Base-by-base conservation (phyloP, 2,888 invertebrate genomes). In the Pogonocherus hispidulus region DNA sequence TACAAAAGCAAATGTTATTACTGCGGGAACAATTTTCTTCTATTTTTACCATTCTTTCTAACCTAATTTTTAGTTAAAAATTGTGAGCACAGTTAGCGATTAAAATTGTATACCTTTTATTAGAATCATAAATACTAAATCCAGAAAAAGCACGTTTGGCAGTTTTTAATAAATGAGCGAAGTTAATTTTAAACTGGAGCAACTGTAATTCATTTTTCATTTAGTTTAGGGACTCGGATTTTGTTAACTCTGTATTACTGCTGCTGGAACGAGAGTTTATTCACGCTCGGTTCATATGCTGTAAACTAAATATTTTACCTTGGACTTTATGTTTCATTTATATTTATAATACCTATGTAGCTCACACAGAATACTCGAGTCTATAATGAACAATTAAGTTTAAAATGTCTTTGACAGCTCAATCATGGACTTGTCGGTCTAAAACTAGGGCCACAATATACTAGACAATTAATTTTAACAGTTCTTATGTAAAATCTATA, bases 131-230 rank as follows among this genome's bases (percentile, higher is more conserved):
- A n/a, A n/a, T n/a, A n/a, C n/a, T n/a, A n/a, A n/a, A n/a, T n/a
- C n/a, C 9, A 5, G 20, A 46, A 47, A 59, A 59, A 9, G 47
- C 41, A 59, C 47, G 32, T 59, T 18, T 47, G 47, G 47, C 47
- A 32, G 46, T 32, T 27, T 32, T 14, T 52, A 52, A 52, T 59
- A 59, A 59, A 59, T 47, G 59, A 35, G 47, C n/a, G 22, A 47
- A 59, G 59, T 35, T 59, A 19, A 59, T 59, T 59, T 59, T 27
- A 46, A 54, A 47, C 59, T 32, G 47, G 59, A 59, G 19, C 59
- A 49, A 59, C 23, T 32, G 18, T 18, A 27, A 47, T 59, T 59
- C 47, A 59, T 47, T 59, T 59, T 59, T 59, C 46, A 59, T 32
- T 47, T 32, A 27, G 59, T 19, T 59, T 32, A 44, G 47, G 47